Evolutionary conservation across 2,888 invertebrate species (phyloP).

Genomic region (Noctuana brunneofusca): DNA sequence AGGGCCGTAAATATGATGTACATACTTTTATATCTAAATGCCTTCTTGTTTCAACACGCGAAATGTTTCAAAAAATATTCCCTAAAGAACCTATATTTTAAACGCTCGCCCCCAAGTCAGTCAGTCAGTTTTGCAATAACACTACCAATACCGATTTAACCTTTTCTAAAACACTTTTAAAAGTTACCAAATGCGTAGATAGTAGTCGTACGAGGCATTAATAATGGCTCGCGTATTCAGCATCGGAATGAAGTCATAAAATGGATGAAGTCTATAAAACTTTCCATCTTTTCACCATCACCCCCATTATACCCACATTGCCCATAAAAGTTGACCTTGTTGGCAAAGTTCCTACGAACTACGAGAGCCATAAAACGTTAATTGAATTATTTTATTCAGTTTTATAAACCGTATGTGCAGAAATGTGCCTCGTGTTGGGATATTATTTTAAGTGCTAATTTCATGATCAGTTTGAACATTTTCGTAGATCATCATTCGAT

Average conservation of each 20-base stretch:
- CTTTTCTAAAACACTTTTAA: neutral
- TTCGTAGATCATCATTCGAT: neutral
- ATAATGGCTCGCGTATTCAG: neutral
- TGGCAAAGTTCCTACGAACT: conserved; percentile 11
- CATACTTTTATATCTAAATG: neutral
- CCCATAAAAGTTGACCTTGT: conserved; percentile 8
- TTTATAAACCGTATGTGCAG: neutral
- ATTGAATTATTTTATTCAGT: neutral
- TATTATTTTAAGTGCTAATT: neutral
- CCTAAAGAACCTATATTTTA: neutral
- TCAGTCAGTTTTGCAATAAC: neutral
- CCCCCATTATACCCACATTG: neutral
- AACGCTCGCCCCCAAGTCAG: neutral
- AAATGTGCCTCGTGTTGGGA: neutral
- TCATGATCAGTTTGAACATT: neutral
- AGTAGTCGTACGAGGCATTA: too few species aligned
- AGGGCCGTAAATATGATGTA: neutral
- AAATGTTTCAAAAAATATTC: neutral
- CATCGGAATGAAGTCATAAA: neutral
- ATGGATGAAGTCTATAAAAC: neutral
- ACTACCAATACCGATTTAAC: neutral
- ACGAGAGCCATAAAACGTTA: conserved; percentile 1
- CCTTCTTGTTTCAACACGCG: neutral
- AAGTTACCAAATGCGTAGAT: neutral
- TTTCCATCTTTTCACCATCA: conserved; percentile 3